Base-by-base conservation (phyloP, 2,113 vertebrate species). In the Epinephelus fuscoguttatus region DNA sequence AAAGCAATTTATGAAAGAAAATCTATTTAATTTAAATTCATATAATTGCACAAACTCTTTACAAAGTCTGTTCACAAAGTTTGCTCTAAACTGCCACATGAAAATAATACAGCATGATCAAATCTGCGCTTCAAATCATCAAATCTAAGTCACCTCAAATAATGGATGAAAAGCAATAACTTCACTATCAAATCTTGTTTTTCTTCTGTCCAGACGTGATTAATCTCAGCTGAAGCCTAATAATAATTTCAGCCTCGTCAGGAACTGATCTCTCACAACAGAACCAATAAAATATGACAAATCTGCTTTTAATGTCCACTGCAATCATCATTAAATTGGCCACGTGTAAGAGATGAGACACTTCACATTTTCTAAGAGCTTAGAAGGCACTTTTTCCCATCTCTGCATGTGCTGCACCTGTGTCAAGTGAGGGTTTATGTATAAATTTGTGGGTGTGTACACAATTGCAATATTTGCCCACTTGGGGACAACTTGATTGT, bases 211-310 rank as follows among this genome's bases (percentile, higher is more conserved):
- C 42, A 61, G 56, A 33, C 14, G 4, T 62, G 30, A 80, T 66
- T 82, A n/a, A 85, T 91, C 49, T 37, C 27, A 49, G 63, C 62
- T 76, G 67, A 60, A 57, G 11, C 21, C 55, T 70, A 23, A 68
- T 60, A 67, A 86, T 55, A 84, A 56, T 80, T 49, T 59, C 70
- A 66, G 14, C 37, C 80, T 83, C 21, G 53, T 88, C 70, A 78
- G 74, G 50, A 72, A 11, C 66, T 59, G 27, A 85, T 89, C 56
- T 80, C 49, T 73, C 61, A 52, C 56, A 14, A 23, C 74, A 53
- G 64, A 25, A 75, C 62, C 75, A 69, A 78, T 89, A 77, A 84
- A 84, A 86, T 42, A 75, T 71, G 85, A 84, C 70, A 23, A 62
- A 82, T 82, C 49, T 21, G 45, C 23, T 69, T 89, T 78, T 78